Evolutionary conservation across 2,113 vertebrate species (phyloP).

Genomic region (Eonycteris spelaea): DNA sequence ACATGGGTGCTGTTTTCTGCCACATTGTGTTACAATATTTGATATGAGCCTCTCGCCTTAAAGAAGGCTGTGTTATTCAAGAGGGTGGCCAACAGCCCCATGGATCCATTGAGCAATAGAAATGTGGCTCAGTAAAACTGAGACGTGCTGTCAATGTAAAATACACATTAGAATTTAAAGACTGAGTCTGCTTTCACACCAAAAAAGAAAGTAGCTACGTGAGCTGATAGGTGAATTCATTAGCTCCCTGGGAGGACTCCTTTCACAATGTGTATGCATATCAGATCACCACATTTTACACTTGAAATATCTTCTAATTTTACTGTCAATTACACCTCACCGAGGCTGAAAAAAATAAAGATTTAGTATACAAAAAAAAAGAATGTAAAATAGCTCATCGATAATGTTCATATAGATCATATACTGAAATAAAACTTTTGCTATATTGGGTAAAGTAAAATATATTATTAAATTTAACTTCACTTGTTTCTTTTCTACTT

Average conservation of each 20-base stretch:
- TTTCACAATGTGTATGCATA: neutral
- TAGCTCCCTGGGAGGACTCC: neutral
- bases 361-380: neutral
- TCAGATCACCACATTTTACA: neutral
- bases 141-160: neutral
- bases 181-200: neutral
- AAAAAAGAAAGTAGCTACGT: neutral
- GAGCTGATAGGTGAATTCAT: neutral
- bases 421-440: neutral
- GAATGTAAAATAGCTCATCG: neutral
- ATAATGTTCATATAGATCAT: neutral
- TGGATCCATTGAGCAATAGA: neutral
- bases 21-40: neutral
- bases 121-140: neutral
- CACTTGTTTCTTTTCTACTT: neutral
- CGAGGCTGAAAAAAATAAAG: neutral
- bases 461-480: neutral
- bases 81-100: neutral
- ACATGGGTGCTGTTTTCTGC: neutral
- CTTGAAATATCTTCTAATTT: neutral
- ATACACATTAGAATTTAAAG: neutral
- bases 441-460: neutral
- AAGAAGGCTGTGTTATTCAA: neutral
- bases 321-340: neutral
- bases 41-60: neutral